Evolutionary conservation across 2,797 vertebrate genomes (phyloP), one percentile per base, ranked within the genome.

Genomic region (Argyrosomus regius): DNA sequence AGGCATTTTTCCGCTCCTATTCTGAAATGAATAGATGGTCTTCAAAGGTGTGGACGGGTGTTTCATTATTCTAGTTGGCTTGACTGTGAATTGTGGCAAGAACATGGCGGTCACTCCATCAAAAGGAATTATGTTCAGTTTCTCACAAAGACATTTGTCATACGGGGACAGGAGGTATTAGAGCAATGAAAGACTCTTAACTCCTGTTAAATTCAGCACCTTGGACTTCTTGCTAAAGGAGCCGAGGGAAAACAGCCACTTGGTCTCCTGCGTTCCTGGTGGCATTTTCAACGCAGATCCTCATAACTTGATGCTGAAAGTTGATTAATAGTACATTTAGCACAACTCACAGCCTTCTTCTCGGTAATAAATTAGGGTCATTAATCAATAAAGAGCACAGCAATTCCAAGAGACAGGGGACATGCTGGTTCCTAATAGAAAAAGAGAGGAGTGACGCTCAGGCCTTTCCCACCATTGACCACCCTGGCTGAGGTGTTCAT

Each of bases 271-370:
- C 46, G 43, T 81, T 90, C 83, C 70, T 78, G 46, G 77, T 91
- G 90, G 93, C 96, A 95, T 95, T 95, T 96, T 93, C 94, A 94
- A 94, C 91, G 92, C 94, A 93, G 86, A 95, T 96, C 95, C 95
- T 97, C 96, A 97, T 98, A 98, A 97, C 97, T 97, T 97, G 97
- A 98, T 96, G 96, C 95, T 96, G 88, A 91, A 97, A 97, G 96
- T 98, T 99, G 98, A 99, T 99, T 99, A 99, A 99, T 99, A 96
- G 97, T 96, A 97, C 97, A 94, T 99, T 99, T 98, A 98, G 97
- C 96, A 95, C 96, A 96, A 98, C 97, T 97, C 96, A 96, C 97
- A 96, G 96, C 96, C 96, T 96, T 97, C 95, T 96, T 96, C 96
- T 97, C 92, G 87, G 96, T 98, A 98, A 99, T 99, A 98, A 99